Conservation (phyloP, 2,113 vertebrate species). For the Dromiciops gliroides region DNA sequence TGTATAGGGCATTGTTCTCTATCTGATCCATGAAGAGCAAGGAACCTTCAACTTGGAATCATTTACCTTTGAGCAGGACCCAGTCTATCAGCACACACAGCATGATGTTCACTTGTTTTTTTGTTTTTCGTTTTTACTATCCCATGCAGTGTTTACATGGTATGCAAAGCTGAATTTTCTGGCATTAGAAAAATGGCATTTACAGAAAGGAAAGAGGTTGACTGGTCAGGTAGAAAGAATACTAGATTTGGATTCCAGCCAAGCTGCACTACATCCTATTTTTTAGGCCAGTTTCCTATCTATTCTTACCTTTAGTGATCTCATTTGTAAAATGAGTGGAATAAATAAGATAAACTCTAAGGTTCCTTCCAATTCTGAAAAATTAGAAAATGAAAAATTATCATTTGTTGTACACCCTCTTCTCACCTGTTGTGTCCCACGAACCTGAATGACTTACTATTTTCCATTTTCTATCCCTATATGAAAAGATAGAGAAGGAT, state of each 20-base stretch:
- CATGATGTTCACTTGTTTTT: background rate
- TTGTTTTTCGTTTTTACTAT: background rate
- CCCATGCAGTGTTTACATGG: background rate
- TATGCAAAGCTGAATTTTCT: background rate
- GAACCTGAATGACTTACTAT: background rate
- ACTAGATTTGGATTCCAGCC: background rate
- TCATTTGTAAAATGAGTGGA: background rate
- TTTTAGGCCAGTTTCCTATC: background rate
- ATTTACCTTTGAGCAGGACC: background rate
- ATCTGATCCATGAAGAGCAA: background rate
- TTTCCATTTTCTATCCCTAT: background rate
- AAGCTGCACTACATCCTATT: background rate
- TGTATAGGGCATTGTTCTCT: background rate
- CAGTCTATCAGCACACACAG: background rate
- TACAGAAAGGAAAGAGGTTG: background rate
- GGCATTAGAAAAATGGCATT: background rate
- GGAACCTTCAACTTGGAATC: background rate
- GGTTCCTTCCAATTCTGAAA: background rate
- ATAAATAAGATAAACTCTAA: background rate
- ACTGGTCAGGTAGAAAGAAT: background rate
- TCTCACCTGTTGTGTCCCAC: background rate
- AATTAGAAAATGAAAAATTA: background rate
- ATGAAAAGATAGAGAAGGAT: background rate
- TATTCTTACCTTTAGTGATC: background rate
- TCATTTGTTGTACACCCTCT: background rate